These are phyloP conservation scores for Tineola bisselliella DNA, from an alignment of 2,888 invertebrate species.

Conservation along the genomic window DNA sequence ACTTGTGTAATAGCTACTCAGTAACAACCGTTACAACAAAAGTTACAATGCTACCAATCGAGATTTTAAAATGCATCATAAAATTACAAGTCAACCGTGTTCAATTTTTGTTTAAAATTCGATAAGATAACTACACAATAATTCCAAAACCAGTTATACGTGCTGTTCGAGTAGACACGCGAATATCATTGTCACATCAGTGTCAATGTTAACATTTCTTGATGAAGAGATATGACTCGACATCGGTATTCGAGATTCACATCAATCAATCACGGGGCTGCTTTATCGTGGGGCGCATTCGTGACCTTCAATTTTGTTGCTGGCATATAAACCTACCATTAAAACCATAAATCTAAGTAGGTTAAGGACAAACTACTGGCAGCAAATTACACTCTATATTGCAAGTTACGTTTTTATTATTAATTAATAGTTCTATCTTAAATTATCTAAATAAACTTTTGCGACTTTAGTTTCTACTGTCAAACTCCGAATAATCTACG, in stretches of 20 bases:
- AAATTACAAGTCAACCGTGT: too few species aligned
- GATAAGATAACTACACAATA: background rate
- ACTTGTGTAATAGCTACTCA: too few species aligned
- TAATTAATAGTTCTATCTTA: too few species aligned
- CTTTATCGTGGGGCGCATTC: conserved; percentile 1
- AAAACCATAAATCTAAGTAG: background rate
- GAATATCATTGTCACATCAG: conserved; percentile 10
- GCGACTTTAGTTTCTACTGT: too few species aligned
- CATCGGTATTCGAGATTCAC: conserved; percentile 2
- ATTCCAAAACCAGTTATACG: background rate
- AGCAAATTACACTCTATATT: too few species aligned
- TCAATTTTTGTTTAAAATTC: background rate
- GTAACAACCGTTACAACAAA: too few species aligned
- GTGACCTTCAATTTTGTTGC: conserved; percentile 6
- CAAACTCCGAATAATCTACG: too few species aligned
- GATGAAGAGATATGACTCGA: conserved; percentile 13
- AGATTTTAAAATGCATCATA: too few species aligned
- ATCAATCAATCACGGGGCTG: conserved; percentile 11
- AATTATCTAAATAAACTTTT: too few species aligned
- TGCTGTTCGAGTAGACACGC: conserved; percentile 4
- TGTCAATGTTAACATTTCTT: conserved; percentile 11
- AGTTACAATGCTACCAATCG: too few species aligned
- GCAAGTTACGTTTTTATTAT: too few species aligned
- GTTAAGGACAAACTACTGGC: conserved; percentile 1
- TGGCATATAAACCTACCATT: background rate